Percentiles rank a stretch among this genome's conserved stretches.
These are phyloP conservation scores for Drosophila ananassae DNA, from an alignment of 1,140 invertebrate species.

Conservation along the genomic window DNA sequence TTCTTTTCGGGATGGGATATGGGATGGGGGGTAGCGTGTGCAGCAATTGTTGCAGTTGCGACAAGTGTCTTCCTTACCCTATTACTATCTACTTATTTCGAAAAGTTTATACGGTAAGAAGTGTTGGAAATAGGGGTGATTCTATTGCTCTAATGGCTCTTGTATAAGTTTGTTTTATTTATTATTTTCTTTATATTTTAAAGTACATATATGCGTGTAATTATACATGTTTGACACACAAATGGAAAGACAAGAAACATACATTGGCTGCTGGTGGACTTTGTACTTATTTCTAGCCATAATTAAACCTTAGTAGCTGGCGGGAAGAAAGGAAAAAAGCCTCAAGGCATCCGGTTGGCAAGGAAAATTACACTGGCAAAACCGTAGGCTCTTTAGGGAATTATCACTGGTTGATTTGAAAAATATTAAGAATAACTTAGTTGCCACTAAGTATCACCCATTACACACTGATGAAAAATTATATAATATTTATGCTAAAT, in stretches of 20 bases:
- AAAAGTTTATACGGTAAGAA: constrained; percentile 12
- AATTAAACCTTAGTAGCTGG: constrained; percentile 66
- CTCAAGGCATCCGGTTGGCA: constrained; percentile 33
- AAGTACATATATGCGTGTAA: constrained; percentile 2
- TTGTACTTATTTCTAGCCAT: constrained; percentile 44
- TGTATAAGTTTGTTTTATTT: not conserved
- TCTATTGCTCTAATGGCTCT: not conserved
- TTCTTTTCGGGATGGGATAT: not conserved
- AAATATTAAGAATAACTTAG: too few relatives aligned
- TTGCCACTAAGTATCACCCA: too few relatives aligned
- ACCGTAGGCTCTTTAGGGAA: not conserved
- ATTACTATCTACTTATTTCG: not conserved
- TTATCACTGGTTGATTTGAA: too few relatives aligned
- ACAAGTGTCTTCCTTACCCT: constrained; percentile 46
- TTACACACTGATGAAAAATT: not conserved
- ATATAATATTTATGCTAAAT: not conserved
- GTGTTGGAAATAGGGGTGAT: not conserved
- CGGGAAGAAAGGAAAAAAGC: constrained; percentile 45
- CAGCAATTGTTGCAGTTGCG: constrained; percentile 65
- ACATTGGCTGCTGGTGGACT: not conserved
- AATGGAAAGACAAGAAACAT: constrained; percentile 15
- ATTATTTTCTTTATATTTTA: constrained; percentile 4
- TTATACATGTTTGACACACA: constrained; percentile 32
- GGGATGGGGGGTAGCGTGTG: not conserved
- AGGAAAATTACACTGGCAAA: constrained; percentile 9